Conservation (phyloP, 2,113 vertebrate genomes). For the Butastur rufipennis region DNA sequence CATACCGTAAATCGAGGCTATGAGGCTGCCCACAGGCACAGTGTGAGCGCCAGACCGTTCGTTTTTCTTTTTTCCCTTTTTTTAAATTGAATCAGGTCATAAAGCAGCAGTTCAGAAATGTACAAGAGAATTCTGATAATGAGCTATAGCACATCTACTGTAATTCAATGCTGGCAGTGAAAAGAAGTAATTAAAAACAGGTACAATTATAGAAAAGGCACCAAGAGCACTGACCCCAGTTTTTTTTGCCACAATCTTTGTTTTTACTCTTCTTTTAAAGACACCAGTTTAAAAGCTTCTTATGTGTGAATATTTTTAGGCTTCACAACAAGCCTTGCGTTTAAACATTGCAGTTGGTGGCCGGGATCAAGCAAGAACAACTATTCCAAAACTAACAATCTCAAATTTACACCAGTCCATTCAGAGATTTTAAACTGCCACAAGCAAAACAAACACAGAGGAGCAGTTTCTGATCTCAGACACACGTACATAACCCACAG, state of each 20-base stretch:
- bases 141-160: conserved; percentile 73
- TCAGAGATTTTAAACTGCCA: conserved; percentile 64
- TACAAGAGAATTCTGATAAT: conserved; percentile 75
- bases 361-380: conserved; percentile 68
- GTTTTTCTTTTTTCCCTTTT: background rate
- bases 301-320: conserved; percentile 73
- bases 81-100: conserved; percentile 61
- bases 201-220: conserved; percentile 85
- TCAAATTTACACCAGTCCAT: conserved; percentile 61
- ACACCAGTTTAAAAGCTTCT: conserved; percentile 80
- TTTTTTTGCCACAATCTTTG: conserved; percentile 71
- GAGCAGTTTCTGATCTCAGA: conserved; percentile 39
- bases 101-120: conserved; percentile 73
- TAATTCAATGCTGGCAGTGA: conserved; percentile 81
- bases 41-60: conserved; percentile 42
- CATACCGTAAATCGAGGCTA: background rate
- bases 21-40: conserved; percentile 54
- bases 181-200: conserved; percentile 82
- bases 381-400: conserved; percentile 35
- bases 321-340: conserved; percentile 76
- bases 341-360: conserved; percentile 68
- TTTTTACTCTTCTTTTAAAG: conserved; percentile 71
- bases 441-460: background rate
- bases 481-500: background rate
- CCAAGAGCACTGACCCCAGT: conserved; percentile 83